Evolutionary conservation across 2,888 invertebrate genomes (phyloP).

Genomic region (Calephelis perditalis): DNA sequence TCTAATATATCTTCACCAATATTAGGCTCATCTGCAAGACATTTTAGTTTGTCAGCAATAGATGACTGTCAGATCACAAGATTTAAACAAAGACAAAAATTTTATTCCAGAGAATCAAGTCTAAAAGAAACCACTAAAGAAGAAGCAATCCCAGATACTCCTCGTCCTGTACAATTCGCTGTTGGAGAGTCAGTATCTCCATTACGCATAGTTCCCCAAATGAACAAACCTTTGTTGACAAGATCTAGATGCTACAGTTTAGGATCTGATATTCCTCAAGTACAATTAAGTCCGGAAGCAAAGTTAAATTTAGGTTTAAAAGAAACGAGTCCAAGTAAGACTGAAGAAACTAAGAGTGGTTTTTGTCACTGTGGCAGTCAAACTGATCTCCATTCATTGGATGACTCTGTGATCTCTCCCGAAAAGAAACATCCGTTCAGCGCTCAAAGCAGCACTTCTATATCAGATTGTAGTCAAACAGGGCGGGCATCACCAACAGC

Average conservation of each 20-base stretch:
- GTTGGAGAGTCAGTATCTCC: slow-evolving; percentile 82
- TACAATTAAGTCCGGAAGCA: slow-evolving; percentile 79
- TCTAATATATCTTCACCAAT: slow-evolving; percentile 66
- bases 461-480: slow-evolving; percentile 75
- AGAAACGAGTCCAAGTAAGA: slow-evolving; percentile 63
- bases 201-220: slow-evolving; percentile 47
- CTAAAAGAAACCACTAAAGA: slow-evolving; percentile 63
- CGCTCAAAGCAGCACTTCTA: slow-evolving; percentile 67
- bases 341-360: slow-evolving; percentile 49
- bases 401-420: slow-evolving; percentile 72
- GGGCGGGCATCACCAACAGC: slow-evolving; percentile 76
- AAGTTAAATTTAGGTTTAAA: slow-evolving; percentile 81
- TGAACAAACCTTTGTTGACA: slow-evolving; percentile 45
- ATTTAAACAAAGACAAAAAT: slow-evolving; percentile 66
- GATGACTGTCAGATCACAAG: slow-evolving; percentile 75
- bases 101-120: slow-evolving; percentile 63
- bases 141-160: slow-evolving; percentile 38
- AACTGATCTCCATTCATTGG: slow-evolving; percentile 83
- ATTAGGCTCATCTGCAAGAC: slow-evolving; percentile 78
- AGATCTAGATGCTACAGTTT: slow-evolving; percentile 82
- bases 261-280: slow-evolving; percentile 75
- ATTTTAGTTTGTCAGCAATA: slow-evolving; percentile 83
- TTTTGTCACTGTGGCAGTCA: slow-evolving; percentile 86
- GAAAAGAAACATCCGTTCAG: slow-evolving; percentile 65
- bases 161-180: slow-evolving; percentile 80